A percentile compares a stretch with the other conserved stretches of the same genome.
Evolutionary conservation across 2,888 invertebrate species (phyloP).

Genomic region (Epistrophella euchroma): DNA sequence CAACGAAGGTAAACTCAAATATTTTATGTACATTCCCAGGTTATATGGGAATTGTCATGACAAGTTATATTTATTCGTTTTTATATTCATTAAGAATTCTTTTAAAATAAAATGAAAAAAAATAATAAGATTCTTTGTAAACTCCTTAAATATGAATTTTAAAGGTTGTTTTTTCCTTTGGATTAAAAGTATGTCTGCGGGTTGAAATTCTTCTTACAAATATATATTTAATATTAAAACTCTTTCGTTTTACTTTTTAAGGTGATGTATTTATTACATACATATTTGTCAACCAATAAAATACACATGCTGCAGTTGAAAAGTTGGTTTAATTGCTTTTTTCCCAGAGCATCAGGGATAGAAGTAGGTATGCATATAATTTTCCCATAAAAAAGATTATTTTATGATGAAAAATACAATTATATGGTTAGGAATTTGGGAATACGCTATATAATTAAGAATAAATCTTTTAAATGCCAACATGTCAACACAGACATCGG

Average conservation of each 20-base stretch:
- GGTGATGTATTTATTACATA: no score
- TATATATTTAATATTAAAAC: background rate
- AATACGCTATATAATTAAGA: background rate
- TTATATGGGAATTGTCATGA: conserved; percentile 1
- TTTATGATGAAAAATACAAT: conserved; percentile 4
- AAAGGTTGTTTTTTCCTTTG: background rate
- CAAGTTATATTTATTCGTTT: background rate
- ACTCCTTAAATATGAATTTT: background rate
- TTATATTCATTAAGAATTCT: background rate
- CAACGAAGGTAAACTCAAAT: conserved; percentile 12
- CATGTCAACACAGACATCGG: background rate
- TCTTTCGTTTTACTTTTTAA: background rate
- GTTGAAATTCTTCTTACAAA: background rate
- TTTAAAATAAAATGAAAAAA: background rate
- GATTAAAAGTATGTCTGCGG: background rate
- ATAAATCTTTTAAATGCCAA: background rate
- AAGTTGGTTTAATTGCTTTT: conserved; percentile 14
- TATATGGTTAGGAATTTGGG: background rate
- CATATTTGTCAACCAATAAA: conserved; percentile 24
- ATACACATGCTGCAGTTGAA: background rate
- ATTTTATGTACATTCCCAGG: background rate
- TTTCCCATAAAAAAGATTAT: background rate
- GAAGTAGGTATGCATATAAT: background rate
- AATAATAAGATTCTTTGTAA: conserved; percentile 20
- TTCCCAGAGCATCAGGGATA: background rate